Evolutionary conservation across 2,797 vertebrate genomes (phyloP).

Genomic region (Brotula barbata): DNA sequence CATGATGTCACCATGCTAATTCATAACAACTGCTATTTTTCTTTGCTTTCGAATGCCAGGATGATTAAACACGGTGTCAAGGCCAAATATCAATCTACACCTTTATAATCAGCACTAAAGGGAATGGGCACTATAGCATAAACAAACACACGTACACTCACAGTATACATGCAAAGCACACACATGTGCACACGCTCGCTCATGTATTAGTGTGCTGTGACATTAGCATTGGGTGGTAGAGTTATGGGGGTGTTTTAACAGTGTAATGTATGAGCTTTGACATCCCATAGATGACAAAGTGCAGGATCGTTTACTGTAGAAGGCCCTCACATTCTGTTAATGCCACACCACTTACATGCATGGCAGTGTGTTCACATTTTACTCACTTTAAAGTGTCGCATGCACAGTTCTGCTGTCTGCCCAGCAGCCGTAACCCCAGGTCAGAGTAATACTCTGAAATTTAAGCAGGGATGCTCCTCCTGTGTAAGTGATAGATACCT

Average conservation of each 20-base stretch:
- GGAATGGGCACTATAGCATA: constrained; percentile 55
- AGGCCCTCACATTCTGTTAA: constrained; percentile 55
- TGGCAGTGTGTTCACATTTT: constrained; percentile 54
- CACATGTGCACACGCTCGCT: constrained; percentile 9
- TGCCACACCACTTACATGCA: constrained; percentile 61
- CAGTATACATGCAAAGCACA: constrained; percentile 30
- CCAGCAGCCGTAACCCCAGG: constrained; percentile 35
- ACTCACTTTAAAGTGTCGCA: constrained; percentile 26
- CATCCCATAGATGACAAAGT: constrained; percentile 65
- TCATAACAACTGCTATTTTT: constrained; percentile 73
- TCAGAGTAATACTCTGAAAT: constrained; percentile 46
- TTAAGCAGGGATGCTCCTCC: neutral
- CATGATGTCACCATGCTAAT: constrained; percentile 76
- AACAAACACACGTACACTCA: constrained; percentile 29
- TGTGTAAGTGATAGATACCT: constrained; percentile 8
- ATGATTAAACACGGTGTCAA: constrained; percentile 74
- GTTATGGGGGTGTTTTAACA: constrained; percentile 66
- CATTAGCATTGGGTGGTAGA: constrained; percentile 48
- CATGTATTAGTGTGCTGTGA: constrained; percentile 40
- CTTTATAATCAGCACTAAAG: constrained; percentile 74
- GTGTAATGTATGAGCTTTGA: constrained; percentile 66
- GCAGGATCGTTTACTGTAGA: constrained; percentile 53
- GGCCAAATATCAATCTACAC: constrained; percentile 76
- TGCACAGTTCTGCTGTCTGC: constrained; percentile 32
- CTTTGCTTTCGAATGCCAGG: constrained; percentile 72